phyloP scores from a whole-genome alignment of 2,113 vertebrate genomes.

The Myotis lucifugus region DNA sequence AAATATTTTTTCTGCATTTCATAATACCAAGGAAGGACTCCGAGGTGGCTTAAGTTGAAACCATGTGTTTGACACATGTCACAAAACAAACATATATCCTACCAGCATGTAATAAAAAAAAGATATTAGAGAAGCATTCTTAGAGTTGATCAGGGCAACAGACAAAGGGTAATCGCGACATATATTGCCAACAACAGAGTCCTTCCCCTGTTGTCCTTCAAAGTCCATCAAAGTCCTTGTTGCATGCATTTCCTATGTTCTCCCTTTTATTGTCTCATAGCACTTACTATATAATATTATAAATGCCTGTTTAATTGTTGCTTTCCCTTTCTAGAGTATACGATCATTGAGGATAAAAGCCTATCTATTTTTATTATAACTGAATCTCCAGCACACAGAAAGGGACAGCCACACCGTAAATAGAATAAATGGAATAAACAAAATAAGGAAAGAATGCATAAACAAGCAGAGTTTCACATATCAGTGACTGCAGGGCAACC shows the following conservation, averaged over 20 bases:
- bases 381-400: not conserved
- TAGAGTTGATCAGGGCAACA: not conserved
- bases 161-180: not conserved
- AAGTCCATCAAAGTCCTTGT: not conserved
- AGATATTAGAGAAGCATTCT: not conserved
- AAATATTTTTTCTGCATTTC: not conserved
- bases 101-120: not conserved
- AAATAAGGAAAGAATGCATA: not conserved
- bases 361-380: not conserved
- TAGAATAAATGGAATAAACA: not conserved
- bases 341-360: not conserved
- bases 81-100: not conserved
- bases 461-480: not conserved
- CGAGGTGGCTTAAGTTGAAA: not conserved
- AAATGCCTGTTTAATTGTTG: not conserved
- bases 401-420: not conserved
- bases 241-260: not conserved
- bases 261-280: not conserved
- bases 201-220: not conserved
- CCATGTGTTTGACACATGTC: not conserved
- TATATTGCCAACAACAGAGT: not conserved
- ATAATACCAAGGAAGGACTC: not conserved
- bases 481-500: not conserved
- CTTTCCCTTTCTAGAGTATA: not conserved
- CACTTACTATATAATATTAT: not conserved